Conservation (phyloP, 1,140 invertebrate species). For the Phenacoccus solenopsis region DNA sequence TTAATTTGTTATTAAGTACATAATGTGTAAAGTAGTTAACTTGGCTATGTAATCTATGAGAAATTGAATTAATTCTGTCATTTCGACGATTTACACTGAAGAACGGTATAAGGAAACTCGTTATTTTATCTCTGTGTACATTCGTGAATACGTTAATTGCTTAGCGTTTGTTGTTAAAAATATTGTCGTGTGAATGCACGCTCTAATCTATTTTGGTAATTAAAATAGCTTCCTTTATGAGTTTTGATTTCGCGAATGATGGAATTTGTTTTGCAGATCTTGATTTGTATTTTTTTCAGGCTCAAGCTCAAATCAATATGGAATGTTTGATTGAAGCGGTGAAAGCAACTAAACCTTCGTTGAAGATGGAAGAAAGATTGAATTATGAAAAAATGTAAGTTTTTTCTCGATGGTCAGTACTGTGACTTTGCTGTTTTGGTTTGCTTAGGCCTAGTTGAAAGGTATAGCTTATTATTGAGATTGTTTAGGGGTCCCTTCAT, state of each 20-base stretch:
- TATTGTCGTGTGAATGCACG: neutral
- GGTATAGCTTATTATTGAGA: too few species aligned
- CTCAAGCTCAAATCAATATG: neutral
- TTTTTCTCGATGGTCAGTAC: neutral
- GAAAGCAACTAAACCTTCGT: neutral
- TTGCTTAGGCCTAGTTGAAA: neutral
- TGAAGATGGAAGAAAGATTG: neutral
- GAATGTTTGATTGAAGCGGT: neutral
- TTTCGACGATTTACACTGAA: neutral
- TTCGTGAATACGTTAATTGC: neutral
- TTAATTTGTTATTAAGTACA: slow-evolving; percentile 9
- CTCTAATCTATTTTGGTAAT: neutral
- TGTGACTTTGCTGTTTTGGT: neutral
- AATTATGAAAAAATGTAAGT: slow-evolving; percentile 1
- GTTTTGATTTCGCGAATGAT: neutral
- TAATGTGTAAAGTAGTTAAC: slow-evolving; percentile 8
- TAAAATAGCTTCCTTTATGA: neutral
- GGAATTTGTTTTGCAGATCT: neutral
- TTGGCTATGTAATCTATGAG: neutral
- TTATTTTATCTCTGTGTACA: neutral
- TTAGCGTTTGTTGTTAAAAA: too few species aligned
- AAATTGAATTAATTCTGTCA: neutral
- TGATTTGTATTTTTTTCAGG: neutral
- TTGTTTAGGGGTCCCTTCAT: too few species aligned
- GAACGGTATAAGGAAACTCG: neutral